These are phyloP conservation scores for Drosophila bipectinata DNA, from an alignment of 1,140 invertebrate species.

Conservation along the genomic window DNA sequence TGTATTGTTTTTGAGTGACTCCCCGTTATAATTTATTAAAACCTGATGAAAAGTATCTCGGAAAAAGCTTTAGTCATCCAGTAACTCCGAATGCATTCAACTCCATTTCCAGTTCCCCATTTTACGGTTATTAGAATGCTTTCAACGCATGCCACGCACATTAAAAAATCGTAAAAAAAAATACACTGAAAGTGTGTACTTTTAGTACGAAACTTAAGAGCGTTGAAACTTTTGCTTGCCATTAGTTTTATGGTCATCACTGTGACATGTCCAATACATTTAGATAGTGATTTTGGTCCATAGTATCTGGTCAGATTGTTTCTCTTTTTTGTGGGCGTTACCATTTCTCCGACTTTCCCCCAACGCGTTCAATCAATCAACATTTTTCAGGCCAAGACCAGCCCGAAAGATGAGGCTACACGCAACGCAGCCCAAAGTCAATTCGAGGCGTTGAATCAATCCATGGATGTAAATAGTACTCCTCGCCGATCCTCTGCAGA, in stretches of 20 bases:
- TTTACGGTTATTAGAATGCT: constrained; percentile 67
- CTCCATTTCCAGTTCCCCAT: constrained; percentile 38
- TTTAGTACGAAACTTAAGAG: constrained; percentile 29
- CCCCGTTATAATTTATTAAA: constrained; percentile 33
- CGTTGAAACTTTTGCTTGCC: constrained; percentile 36
- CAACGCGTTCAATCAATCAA: constrained; percentile 47
- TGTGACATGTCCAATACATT: constrained; percentile 76
- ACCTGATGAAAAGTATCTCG: constrained; percentile 16
- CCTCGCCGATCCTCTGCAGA: constrained; percentile 1
- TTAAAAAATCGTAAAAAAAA: constrained; percentile 71
- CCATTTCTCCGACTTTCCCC: constrained; percentile 61
- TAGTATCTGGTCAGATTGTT: constrained; percentile 6
- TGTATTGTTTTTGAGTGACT: background rate
- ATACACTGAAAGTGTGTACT: constrained; percentile 43
- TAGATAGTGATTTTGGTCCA: constrained; percentile 54
- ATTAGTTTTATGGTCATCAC: constrained; percentile 69
- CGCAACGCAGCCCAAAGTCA: constrained; percentile 36
- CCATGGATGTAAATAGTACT: constrained; percentile 22
- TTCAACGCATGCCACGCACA: constrained; percentile 54
- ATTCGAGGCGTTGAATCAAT: constrained; percentile 45
- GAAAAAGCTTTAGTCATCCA: constrained; percentile 56
- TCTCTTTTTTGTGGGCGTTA: constrained; percentile 38
- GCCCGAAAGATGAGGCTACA: constrained; percentile 17
- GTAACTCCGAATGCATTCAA: constrained; percentile 7
- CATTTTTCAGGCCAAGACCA: constrained; percentile 25